Evolutionary conservation across 2,888 invertebrate species (phyloP).

Genomic region (Tachystola acroxantha): DNA sequence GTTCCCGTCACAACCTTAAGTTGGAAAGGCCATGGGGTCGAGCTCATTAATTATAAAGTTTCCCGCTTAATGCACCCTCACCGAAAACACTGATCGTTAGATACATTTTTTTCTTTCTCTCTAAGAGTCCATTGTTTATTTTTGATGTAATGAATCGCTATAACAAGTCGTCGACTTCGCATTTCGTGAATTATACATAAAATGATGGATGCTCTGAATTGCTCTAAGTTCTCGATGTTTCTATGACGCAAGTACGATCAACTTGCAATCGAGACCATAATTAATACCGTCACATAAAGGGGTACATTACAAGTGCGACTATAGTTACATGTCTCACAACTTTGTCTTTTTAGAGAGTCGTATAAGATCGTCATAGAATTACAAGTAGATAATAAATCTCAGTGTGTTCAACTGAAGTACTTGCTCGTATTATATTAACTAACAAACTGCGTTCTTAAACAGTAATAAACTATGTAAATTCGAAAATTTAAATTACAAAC

Average conservation of each 20-base stretch:
- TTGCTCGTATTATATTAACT: conserved; percentile 29
- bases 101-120: conserved; percentile 11
- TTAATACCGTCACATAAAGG: no score
- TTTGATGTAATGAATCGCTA: conserved; percentile 19
- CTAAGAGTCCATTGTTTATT: conserved; percentile 19
- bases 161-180: not conserved
- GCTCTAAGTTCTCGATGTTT: no score
- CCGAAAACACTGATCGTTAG: conserved; percentile 21
- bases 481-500: conserved; percentile 63
- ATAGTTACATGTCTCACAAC: not conserved
- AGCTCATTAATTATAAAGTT: conserved; percentile 35
- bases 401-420: conserved; percentile 26
- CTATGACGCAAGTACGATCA: no score
- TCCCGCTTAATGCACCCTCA: conserved; percentile 23
- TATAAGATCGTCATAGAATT: conserved; percentile 19
- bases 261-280: no score
- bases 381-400: conserved; percentile 39
- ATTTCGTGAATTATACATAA: no score
- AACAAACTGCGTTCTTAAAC: conserved; percentile 65
- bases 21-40: conserved; percentile 18
- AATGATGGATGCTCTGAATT: no score
- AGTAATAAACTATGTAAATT: conserved; percentile 66
- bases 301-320: no score
- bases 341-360: not conserved
- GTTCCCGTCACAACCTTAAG: conserved; percentile 26